These are phyloP conservation scores for Crenuchus spilurus DNA, from an alignment of 2,797 vertebrate genomes.

Conservation along the genomic window DNA sequence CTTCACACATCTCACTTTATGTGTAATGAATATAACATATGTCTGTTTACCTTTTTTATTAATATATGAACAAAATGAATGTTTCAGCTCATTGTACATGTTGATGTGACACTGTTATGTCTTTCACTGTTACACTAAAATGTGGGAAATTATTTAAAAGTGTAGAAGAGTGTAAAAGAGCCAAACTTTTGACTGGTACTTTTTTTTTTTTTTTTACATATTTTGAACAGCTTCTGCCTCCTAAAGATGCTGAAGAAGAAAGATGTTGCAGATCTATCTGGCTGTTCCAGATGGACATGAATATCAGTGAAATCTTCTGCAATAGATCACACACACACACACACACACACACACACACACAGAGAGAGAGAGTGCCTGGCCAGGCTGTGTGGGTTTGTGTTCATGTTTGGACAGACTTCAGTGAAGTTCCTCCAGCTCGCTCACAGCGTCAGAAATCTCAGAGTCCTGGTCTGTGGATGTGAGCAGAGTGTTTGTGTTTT, in stretches of 20 bases:
- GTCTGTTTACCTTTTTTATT: no score
- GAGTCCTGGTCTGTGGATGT: neutral
- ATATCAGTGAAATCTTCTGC: slow-evolving; percentile 43
- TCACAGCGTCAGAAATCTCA: slow-evolving; percentile 16
- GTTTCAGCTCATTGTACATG: no score
- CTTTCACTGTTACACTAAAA: no score
- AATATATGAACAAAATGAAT: no score
- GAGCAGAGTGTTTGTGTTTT: no score
- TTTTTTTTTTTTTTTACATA: no score
- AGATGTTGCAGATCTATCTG: slow-evolving; percentile 7
- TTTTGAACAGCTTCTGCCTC: neutral
- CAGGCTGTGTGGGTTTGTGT: slow-evolving; percentile 10
- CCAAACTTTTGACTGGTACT: no score
- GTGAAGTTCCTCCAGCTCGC: slow-evolving; percentile 23
- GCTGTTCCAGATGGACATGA: slow-evolving; percentile 39
- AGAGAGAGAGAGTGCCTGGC: slow-evolving; percentile 23
- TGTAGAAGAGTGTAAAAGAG: no score
- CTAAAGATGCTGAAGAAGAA: slow-evolving; percentile 8
- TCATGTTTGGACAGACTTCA: slow-evolving; percentile 47
- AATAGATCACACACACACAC: slow-evolving; percentile 41
- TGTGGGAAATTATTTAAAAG: no score
- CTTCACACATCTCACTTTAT: no score
- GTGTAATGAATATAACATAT: no score
- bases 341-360: neutral
- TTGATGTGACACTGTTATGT: no score